Base-by-base conservation (phyloP, 2,888 invertebrate genomes). In the Hirudinaria manillensis region DNA sequence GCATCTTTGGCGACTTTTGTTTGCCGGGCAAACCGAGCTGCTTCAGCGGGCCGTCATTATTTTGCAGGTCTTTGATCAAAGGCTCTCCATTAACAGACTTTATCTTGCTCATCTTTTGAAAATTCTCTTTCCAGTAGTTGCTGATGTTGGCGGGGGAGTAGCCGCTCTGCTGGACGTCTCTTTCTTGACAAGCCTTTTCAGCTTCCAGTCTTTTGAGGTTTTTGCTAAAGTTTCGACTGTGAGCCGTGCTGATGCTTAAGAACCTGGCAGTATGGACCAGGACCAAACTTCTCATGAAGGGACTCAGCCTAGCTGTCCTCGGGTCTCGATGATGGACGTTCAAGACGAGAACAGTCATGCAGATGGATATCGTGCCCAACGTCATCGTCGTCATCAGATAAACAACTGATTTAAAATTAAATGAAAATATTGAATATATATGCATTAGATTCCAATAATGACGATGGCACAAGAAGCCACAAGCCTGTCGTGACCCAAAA, bases 311-410 rank as follows among this genome's bases (percentile, higher is more conserved):
- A 6, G 32, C 19, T 16, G 34, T 53, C 65, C 65, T 73, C 0
- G 78, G 74, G 29, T 70, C 76, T 21, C 78, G 71, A 66, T 79
- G 79, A 72, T 79, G 79, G 21, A 79, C 74, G 72, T 79, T 78
- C 53, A 79, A 75, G 13, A 79, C 78, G 38, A 78, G 56, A 29
- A 79, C 79, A 0, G 79, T 79, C 76, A 79, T 76, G 66, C 79
- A 78, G 55, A 79, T 77, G 38, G 79, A 79, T n/a, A 78, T 72
- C 16, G 78, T 78, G 32, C 79, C 79, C 56, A 79, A 74, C 6
- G 77, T 70, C 79, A 79, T 79, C 55, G 79, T 79, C 10, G 78
- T 77, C 70, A 76, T 79, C 75, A 79, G 76, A 75, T 79, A 79
- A 70, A 76, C 72, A 38, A 79, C 79, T 79, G 68, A 29, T 34